Evolutionary conservation across 2,797 vertebrate species (phyloP), one percentile per base, ranked within the genome.

Genomic region (Peromyscus attwateri): DNA sequence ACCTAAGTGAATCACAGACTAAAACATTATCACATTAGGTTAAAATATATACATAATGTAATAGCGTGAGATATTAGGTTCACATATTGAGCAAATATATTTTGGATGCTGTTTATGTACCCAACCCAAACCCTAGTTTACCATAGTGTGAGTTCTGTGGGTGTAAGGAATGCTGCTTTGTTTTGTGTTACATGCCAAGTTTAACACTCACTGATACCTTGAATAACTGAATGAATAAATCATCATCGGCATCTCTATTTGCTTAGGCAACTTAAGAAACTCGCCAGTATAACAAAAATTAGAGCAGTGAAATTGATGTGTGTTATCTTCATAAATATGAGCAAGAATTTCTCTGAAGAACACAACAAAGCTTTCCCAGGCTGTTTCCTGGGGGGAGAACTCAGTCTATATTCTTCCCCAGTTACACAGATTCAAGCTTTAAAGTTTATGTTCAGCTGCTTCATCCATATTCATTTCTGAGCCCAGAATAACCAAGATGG

Each of bases 401-500:
- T 80, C 25, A 11, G 7, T 77, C 68, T 83, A 37, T 77, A 21
- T 12, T 49, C 64, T 91, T 88, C 66, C 14, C 49, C 6, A 62
- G 27, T 80, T 82, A 93, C 17, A 76, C 17, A 83, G 40, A 49
- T 40, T 85, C 81, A 82, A 71, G 16, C 75, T 76, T 23, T 89
- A 87, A 89, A 73, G 25, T 76, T 64, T 87, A 40, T 87, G 75
- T 66, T 92, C 31, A 52, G 31, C n/a, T 57, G 27, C 60, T 83
- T 89, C 91, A 90, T 92, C 85, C 89, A 87, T 87, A 92, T 87
- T 95, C 75, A 90, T 85, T 70, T 70, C 40, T 49, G 60, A 95
- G 60, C 81, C 87, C 79, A 85, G 93, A 95, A 91, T 95, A 95
- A 92, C 60, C n/a, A 81, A 81, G 25, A 95, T 52, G 46, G 84